Evolutionary conservation across 1,140 invertebrate genomes (phyloP).

Genomic region (Panagrolaimus sp.): DNA sequence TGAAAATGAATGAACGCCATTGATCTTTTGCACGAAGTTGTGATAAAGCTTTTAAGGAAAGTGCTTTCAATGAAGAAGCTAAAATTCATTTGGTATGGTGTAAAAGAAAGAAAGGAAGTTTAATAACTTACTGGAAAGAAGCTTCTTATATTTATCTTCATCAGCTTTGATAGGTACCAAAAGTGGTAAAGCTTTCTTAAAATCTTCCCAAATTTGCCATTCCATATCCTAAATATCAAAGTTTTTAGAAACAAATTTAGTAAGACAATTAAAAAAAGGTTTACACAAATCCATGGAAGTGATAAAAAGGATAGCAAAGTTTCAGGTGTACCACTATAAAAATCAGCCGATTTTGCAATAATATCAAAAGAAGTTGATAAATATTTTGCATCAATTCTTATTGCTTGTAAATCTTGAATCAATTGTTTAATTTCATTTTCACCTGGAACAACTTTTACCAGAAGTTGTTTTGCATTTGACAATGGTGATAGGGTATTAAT

Average conservation of each 20-base stretch:
- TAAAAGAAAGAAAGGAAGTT: too few relatives aligned
- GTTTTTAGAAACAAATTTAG: too few relatives aligned
- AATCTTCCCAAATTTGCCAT: neutral
- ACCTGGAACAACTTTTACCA: too few relatives aligned
- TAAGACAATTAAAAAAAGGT: too few relatives aligned
- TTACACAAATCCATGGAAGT: constrained; percentile 3
- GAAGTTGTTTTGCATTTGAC: too few relatives aligned
- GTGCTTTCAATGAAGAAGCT: neutral
- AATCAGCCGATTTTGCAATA: neutral
- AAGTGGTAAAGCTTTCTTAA: neutral
- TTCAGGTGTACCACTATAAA: neutral
- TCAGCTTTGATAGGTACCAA: neutral
- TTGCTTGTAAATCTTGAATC: too few relatives aligned
- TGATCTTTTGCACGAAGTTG: neutral
- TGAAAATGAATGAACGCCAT: constrained; percentile 1
- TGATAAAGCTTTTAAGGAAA: neutral
- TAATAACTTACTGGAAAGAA: neutral
- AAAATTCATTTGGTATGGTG: neutral
- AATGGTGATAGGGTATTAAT: too few relatives aligned
- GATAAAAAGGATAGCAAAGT: constrained; percentile 4
- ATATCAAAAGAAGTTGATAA: too few relatives aligned
- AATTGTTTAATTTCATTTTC: too few relatives aligned
- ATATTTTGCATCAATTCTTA: too few relatives aligned
- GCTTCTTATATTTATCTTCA: neutral
- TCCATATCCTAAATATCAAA: neutral